Conservation (phyloP, 2,113 vertebrate species). For the Rhizomys pruinosus region DNA sequence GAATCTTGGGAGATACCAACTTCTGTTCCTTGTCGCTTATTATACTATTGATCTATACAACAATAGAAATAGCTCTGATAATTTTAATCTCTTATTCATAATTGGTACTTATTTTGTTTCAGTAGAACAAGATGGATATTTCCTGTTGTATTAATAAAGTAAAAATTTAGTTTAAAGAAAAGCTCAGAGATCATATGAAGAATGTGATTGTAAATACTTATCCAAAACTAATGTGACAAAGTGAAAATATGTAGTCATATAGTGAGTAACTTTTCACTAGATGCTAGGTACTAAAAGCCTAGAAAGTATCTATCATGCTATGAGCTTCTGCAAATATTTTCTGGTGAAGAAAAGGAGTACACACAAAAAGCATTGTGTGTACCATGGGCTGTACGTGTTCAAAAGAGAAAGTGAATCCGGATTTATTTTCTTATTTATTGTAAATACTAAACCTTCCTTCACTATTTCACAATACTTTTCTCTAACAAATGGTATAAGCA, state of each 20-base stretch:
- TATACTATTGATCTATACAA: neutral
- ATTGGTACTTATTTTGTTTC: neutral
- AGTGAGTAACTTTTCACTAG: neutral
- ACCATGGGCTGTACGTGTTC: neutral
- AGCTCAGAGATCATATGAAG: neutral
- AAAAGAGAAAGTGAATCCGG: neutral
- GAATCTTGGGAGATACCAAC: neutral
- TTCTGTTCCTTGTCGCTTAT: neutral
- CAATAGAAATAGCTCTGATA: neutral
- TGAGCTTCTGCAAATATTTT: neutral
- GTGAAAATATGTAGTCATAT: neutral
- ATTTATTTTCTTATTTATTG: neutral
- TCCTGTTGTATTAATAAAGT: neutral
- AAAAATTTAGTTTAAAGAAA: conserved; percentile 51
- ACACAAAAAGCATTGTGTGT: too few species aligned
- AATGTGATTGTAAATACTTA: neutral
- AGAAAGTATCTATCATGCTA: neutral
- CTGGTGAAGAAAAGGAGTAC: neutral
- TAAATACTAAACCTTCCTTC: neutral
- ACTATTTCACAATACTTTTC: neutral
- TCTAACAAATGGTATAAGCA: neutral
- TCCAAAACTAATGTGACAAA: neutral
- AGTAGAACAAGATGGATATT: neutral
- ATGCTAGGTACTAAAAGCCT: neutral
- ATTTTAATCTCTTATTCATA: conserved; percentile 18